These are phyloP conservation scores for Notarius lentiginosus DNA, from an alignment of 2,113 vertebrate genomes.

Conservation along the genomic window DNA sequence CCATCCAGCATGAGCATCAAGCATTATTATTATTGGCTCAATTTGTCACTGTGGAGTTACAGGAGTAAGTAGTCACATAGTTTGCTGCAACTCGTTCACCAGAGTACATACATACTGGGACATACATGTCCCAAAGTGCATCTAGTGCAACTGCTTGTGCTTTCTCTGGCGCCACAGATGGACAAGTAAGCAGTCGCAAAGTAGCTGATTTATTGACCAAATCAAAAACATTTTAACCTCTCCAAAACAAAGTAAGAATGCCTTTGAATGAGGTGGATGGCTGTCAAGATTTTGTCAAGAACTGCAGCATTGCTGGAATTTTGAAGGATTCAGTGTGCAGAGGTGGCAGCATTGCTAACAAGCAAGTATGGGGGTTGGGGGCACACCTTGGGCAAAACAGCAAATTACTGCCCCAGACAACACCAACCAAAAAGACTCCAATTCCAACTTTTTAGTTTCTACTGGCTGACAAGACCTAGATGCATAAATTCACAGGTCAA, in stretches of 20 bases:
- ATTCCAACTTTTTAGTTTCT: background rate
- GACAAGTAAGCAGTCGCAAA: background rate
- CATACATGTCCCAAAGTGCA: background rate
- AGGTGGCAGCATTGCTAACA: background rate
- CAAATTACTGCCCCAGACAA: background rate
- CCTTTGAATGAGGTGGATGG: background rate
- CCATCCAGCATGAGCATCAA: slow-evolving; percentile 12
- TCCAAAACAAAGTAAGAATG: background rate
- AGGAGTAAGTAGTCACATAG: too few relatives aligned
- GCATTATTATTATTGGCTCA: background rate
- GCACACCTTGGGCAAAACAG: background rate
- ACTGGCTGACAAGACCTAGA: background rate
- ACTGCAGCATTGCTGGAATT: background rate
- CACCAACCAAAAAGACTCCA: background rate
- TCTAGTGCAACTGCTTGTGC: background rate
- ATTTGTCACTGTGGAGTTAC: background rate
- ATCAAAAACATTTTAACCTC: background rate
- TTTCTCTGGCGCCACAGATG: too few relatives aligned
- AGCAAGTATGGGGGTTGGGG: background rate
- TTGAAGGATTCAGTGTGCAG: background rate
- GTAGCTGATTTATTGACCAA: background rate
- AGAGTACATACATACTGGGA: background rate
- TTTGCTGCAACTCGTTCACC: background rate
- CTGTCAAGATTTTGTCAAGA: background rate
- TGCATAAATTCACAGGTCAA: background rate